Base-by-base conservation (phyloP, 2,888 invertebrate species). In the Dasypolia templi region DNA sequence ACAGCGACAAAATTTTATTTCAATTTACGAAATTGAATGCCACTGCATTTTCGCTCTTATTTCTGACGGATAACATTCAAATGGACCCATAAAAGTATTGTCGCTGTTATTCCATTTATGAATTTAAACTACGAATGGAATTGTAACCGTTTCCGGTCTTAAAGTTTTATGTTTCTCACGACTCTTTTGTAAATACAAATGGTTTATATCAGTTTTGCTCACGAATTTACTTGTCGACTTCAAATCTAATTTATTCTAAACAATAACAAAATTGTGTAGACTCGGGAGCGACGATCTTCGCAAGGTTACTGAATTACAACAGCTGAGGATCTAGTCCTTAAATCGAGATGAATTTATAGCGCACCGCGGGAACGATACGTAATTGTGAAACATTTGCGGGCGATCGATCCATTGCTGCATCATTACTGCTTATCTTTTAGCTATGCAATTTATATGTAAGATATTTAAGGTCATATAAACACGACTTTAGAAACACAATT, bases 91-190 rank as follows among this genome's bases (percentile, higher is more conserved):
- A 77, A 84, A 84, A 73, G 68, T 77, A 77, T 77, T 81, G 65
- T 72, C 71, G 64, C 61, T 22, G 69, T 82, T 77, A 84, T 87
- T 79, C 77, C 59, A 80, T 82, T 83, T 86, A 84, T 79, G 71
- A 84, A 79, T 81, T 70, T 64, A 65, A 74, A 77, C 62, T 74
- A 68, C 69, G 64, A 80, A 85, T 83, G 76, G 76, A 79, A 81
- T 55, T 63, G 81, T 75, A 53, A 75, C 79, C 65, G 69, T 86
- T 87, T 88, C 85, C 88, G 79, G 59, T 82, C 46, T 59, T 72
- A 75, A 75, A 75, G 1, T 67, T 77, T 67, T 75, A 75, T 72
- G 46, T 59, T 55, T 49, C 9, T 39, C 14, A 39, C 22, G 17
- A 53, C 1, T 6, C 39, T 29, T 46, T 35, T 51, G 17, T 26